Evolutionary conservation across 2,888 invertebrate species (phyloP).

Genomic region (Minunthozetes semirufus): DNA sequence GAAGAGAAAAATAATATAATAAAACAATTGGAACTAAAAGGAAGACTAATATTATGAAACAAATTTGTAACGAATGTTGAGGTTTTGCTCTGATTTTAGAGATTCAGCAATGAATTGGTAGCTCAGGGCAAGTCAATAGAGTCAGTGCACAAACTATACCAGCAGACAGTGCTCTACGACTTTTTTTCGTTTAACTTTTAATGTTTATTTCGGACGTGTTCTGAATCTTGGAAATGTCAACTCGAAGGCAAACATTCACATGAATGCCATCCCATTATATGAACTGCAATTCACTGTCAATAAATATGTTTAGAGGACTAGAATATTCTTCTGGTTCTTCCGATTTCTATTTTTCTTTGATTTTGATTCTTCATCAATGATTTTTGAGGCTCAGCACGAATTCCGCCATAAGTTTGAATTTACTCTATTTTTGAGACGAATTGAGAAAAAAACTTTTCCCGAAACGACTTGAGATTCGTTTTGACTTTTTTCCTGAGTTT

Average conservation of each 20-base stretch:
- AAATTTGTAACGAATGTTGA: not conserved
- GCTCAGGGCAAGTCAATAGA: not conserved
- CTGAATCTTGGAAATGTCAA: not conserved
- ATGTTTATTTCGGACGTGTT: slow-evolving; percentile 6
- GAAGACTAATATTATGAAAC: slow-evolving; percentile 12
- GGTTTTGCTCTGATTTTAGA: not conserved
- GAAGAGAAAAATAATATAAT: too few species aligned
- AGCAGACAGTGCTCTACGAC: not conserved
- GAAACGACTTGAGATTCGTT: too few species aligned
- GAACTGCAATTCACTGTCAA: not conserved
- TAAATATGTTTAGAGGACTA: not conserved
- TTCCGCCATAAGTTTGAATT: not conserved
- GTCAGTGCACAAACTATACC: not conserved
- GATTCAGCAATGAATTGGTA: not conserved
- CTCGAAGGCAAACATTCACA: not conserved
- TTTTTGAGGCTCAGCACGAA: slow-evolving; percentile 10
- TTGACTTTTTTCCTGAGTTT: too few species aligned
- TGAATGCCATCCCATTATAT: not conserved
- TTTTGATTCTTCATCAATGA: not conserved
- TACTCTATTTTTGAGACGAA: not conserved
- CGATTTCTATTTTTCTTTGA: not conserved
- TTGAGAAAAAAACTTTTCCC: too few species aligned
- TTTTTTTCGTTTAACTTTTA: not conserved
- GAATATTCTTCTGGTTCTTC: not conserved
- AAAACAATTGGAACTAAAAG: too few species aligned